phyloP scores from a whole-genome alignment of 1,140 invertebrate genomes.

The Ridgeia piscesae region DNA sequence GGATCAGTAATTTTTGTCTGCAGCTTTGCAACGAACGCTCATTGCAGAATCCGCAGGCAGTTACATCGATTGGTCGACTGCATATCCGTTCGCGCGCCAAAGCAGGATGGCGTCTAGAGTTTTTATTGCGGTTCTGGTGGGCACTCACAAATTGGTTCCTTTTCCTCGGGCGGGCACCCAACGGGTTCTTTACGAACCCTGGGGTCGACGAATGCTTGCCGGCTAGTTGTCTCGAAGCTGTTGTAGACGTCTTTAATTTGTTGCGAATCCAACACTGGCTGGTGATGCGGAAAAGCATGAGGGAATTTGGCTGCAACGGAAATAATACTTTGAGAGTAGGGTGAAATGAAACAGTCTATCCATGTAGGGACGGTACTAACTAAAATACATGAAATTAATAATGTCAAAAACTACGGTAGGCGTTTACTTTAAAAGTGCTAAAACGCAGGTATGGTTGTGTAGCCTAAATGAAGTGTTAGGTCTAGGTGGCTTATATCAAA shows the following conservation, averaged over 20 bases:
- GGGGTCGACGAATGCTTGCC: neutral
- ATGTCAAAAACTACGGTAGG: neutral
- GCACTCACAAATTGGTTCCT: neutral
- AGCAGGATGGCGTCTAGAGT: neutral
- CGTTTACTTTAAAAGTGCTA: neutral
- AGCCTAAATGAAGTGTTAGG: neutral
- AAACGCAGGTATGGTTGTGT: neutral
- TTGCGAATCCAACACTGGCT: neutral
- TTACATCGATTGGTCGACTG: neutral
- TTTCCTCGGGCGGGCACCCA: neutral
- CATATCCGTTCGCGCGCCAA: neutral
- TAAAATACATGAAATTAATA: neutral
- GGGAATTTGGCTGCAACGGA: neutral
- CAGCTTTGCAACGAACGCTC: neutral
- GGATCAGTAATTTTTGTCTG: neutral
- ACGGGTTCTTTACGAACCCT: neutral
- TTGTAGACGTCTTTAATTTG: neutral
- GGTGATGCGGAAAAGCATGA: neutral
- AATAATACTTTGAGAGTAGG: neutral
- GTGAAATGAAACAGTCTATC: neutral
- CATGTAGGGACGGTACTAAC: neutral
- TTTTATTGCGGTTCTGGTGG: neutral
- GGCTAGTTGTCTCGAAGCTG: neutral
- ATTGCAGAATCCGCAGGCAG: neutral
- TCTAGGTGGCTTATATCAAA: neutral